These are phyloP conservation scores for Morone saxatilis DNA, from an alignment of 2,113 vertebrate species.

Conservation along the genomic window DNA sequence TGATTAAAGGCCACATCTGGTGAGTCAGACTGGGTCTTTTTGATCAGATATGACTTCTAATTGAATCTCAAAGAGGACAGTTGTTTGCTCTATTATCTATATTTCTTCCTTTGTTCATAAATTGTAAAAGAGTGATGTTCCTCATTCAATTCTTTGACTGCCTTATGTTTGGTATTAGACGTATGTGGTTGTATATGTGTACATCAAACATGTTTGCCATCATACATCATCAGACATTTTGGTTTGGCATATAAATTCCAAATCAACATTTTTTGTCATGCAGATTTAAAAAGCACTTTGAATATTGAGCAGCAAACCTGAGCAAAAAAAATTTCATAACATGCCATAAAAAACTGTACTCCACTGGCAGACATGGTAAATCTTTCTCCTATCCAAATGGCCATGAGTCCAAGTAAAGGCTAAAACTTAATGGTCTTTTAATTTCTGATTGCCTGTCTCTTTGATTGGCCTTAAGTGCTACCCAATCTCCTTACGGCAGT, in stretches of 20 bases:
- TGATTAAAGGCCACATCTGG: background rate
- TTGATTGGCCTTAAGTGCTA: conserved; percentile 80
- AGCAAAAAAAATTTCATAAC: background rate
- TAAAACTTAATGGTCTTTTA: conserved; percentile 75
- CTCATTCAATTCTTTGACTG: conserved; percentile 6
- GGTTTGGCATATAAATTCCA: background rate
- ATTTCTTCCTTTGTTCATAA: background rate
- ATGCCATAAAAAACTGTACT: background rate
- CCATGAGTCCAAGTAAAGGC: conserved; percentile 78
- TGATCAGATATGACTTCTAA: conserved; percentile 39
- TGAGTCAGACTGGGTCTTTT: conserved; percentile 12
- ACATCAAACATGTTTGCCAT: background rate
- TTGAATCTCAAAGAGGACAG: background rate
- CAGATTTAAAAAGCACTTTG: background rate
- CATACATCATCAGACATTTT: background rate
- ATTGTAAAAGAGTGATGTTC: background rate
- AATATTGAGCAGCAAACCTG: conserved; percentile 5
- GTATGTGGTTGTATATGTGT: too few species aligned
- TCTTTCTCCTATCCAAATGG: conserved; percentile 38
- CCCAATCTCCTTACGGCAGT: conserved; percentile 80
- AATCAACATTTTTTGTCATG: background rate
- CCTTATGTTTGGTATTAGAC: background rate
- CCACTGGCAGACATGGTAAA: conserved; percentile 1
- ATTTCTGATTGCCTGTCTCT: conserved; percentile 85
- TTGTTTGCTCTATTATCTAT: background rate